Base-by-base conservation (phyloP, 2,113 vertebrate genomes). In the Phrynosoma blainvillii region DNA sequence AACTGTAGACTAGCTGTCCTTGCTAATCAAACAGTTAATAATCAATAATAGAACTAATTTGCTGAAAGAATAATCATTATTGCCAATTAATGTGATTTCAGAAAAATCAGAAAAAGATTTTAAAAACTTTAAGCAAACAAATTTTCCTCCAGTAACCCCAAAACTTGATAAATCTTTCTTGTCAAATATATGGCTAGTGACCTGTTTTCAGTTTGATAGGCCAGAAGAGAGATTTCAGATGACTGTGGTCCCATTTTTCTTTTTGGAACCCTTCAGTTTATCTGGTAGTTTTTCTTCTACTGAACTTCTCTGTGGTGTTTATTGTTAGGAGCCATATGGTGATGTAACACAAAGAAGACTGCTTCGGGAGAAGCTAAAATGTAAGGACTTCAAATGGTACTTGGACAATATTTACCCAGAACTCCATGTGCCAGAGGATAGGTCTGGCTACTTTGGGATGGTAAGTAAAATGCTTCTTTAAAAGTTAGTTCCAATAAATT, bases 341-440 rank as follows among this genome's bases (percentile, higher is more conserved):
- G 98, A 99, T 23, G 98, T 99, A 94, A 98, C 97, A 0, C 97
- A 98, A 90, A 97, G 99, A 88, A 96, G 56, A 93, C 91, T 95
- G 78, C 97, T 99, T 16, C 96, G 97, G 89, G 92, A 96, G 82
- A 97, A 95, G 84, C 97, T 99, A 84, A 96, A 95, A 84, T 99
- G 99, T 91, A 98, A 98, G 86, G 95, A 95, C 95, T 99, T 99
- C 95, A 97, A 87, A 90, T 99, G 99, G 99, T 99, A 97, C 93
- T 94, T 99, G 94, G 97, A 99, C 20, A 99, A 98, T 0, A 86
- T 99, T 84, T 99, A 98, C 89, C 98, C 98, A 3, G 98, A 99
- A 30, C 96, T 99, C 75, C 96, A 97, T 0, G 93, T 99, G 77
- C 99, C 99, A 0, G 97, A 98, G 84, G 99, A 99, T 91, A 96